phyloP scores from a whole-genome alignment of 2,113 vertebrate species.

The Dipodomys spectabilis region DNA sequence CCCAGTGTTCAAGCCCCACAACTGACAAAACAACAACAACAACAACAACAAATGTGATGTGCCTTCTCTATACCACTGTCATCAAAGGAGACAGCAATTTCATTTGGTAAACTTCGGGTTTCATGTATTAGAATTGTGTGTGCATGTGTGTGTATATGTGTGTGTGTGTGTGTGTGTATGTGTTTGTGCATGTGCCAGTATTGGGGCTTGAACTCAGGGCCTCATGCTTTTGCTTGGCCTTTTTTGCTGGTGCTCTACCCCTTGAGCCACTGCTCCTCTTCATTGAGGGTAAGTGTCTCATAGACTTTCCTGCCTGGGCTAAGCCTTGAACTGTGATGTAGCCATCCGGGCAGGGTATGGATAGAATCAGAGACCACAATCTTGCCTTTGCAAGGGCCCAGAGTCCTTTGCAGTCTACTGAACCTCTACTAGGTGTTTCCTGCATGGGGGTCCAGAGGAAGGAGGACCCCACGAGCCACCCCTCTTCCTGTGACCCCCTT shows the following conservation, averaged over 20 bases:
- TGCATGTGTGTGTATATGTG: too few species aligned
- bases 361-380: neutral
- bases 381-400: neutral
- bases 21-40: too few species aligned
- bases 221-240: too few species aligned
- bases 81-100: neutral
- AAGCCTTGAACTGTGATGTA: neutral
- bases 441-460: neutral
- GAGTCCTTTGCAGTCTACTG: neutral
- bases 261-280: too few species aligned
- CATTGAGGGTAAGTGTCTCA: too few species aligned
- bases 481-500: neutral
- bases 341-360: neutral
- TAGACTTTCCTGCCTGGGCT: too few species aligned
- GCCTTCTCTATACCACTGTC: neutral
- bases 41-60: neutral
- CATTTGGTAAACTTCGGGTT: neutral
- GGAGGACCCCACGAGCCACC: neutral
- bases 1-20: too few species aligned
- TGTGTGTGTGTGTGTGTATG: too few species aligned
- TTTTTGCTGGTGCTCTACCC: too few species aligned
- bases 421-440: neutral
- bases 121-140: neutral
- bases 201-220: too few species aligned
- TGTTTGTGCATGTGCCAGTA: too few species aligned